Evolutionary conservation across 1,140 invertebrate genomes (phyloP).

Genomic region (Trichonephila clavipes): DNA sequence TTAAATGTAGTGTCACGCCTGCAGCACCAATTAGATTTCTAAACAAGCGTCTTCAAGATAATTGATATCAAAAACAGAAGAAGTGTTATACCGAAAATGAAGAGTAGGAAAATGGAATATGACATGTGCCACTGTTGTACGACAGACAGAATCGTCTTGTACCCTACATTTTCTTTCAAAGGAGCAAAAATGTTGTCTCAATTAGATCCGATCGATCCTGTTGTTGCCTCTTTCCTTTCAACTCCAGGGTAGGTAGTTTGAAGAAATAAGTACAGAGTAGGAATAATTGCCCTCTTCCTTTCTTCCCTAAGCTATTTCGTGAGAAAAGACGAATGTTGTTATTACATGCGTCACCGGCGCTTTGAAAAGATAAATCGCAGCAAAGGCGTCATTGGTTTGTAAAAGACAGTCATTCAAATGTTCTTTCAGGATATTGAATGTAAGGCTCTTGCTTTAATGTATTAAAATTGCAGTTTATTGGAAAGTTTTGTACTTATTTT

Average conservation of each 20-base stretch:
- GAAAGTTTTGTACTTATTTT: neutral
- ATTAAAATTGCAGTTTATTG: neutral
- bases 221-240: constrained; percentile 30
- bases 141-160: neutral
- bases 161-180: constrained; percentile 43
- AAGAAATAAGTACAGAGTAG: constrained; percentile 55
- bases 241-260: constrained; percentile 23
- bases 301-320: neutral
- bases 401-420: constrained; percentile 3
- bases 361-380: constrained; percentile 18
- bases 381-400: constrained; percentile 15
- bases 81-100: neutral
- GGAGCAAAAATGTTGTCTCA: constrained; percentile 51
- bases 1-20: neutral
- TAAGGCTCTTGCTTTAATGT: neutral
- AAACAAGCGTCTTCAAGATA: neutral
- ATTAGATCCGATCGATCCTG: constrained; percentile 53
- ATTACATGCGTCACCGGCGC: neutral
- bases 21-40: neutral
- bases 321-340: constrained; percentile 38
- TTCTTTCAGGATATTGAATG: neutral
- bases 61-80: constrained; percentile 5
- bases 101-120: neutral
- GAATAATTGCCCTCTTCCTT: constrained; percentile 47
- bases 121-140: constrained; percentile 42